phyloP scores from a whole-genome alignment of 2,888 invertebrate genomes.

The Philonicus albiceps region DNA sequence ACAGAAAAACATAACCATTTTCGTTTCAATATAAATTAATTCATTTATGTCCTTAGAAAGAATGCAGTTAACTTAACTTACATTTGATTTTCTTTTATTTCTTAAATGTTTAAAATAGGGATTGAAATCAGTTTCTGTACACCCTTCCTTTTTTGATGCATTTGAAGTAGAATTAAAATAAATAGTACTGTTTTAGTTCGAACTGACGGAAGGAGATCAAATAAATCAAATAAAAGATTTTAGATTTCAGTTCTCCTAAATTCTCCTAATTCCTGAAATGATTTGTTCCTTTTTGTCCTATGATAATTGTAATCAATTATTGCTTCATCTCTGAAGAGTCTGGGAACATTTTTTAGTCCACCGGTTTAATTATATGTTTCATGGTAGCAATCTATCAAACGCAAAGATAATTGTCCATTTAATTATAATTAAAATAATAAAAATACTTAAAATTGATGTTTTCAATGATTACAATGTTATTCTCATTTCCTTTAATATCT shows the following conservation, averaged over 20 bases:
- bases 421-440: background rate
- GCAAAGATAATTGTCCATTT: background rate
- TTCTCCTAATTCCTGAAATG: background rate
- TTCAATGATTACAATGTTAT: background rate
- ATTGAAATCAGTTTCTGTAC: background rate
- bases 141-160: background rate
- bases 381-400: background rate
- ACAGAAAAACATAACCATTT: too few relatives aligned
- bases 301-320: background rate
- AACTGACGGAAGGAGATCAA: background rate
- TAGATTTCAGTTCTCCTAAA: too few relatives aligned
- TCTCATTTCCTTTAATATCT: background rate
- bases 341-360: background rate
- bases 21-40: too few relatives aligned
- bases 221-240: background rate
- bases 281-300: background rate
- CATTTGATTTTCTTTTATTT: background rate
- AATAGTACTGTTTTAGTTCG: background rate
- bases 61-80: too few relatives aligned
- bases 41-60: too few relatives aligned
- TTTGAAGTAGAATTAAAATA: background rate
- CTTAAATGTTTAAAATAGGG: background rate
- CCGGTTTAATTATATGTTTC: background rate
- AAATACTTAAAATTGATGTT: too few relatives aligned
- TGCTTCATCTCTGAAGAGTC: background rate